Conservation (phyloP, 2,797 vertebrate genomes). For the Scleropages formosus region DNA sequence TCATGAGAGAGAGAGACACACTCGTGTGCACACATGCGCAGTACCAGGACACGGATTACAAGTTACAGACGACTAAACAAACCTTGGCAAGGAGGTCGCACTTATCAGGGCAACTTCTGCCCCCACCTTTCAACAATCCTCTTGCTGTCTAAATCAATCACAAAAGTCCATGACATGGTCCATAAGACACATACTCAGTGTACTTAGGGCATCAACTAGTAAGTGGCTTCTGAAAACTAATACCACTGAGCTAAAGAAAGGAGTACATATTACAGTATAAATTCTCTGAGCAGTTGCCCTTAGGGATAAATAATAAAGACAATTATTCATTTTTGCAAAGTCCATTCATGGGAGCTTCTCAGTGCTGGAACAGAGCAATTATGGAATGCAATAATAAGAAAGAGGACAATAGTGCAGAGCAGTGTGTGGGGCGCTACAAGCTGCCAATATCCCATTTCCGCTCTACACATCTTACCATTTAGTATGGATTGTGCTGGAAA, state of each 20-base stretch:
- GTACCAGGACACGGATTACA: not conserved
- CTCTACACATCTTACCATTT: not conserved
- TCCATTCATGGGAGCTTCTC: not conserved
- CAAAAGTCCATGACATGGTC: too few species aligned
- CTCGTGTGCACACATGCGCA: too few species aligned
- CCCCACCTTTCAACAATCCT: not conserved
- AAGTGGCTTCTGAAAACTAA: not conserved
- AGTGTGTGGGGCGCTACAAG: not conserved
- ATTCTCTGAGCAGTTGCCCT: not conserved
- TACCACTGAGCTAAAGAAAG: not conserved
- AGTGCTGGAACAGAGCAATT: not conserved
- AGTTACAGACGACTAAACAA: not conserved
- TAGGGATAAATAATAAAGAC: not conserved
- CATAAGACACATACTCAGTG: slow-evolving; percentile 10
- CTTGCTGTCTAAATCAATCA: too few species aligned
- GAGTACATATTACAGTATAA: not conserved
- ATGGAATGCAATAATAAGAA: not conserved
- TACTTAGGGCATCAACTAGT: too few species aligned
- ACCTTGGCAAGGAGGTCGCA: not conserved
- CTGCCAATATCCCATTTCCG: not conserved
- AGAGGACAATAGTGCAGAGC: not conserved
- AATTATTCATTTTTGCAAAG: not conserved
- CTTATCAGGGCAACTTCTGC: not conserved
- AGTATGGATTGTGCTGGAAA: not conserved
- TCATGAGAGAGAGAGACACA: too few species aligned